Evolutionary conservation across 2,113 vertebrate genomes (phyloP).

Genomic region (Rousettus leschenaultii): DNA sequence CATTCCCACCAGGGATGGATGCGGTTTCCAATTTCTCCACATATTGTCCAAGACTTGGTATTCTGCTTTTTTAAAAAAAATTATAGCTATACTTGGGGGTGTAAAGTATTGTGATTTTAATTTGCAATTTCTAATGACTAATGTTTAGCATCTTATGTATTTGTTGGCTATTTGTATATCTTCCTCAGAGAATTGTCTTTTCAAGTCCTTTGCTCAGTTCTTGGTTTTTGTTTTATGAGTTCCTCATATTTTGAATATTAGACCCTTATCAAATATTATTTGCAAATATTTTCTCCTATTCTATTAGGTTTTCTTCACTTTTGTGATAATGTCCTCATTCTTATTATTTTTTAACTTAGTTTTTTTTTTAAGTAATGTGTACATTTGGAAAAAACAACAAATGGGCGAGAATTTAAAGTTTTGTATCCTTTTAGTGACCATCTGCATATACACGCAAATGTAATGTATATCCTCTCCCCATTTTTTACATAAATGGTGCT

Average conservation of each 20-base stretch:
- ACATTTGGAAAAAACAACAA: background rate
- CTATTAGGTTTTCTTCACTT: conserved; percentile 27
- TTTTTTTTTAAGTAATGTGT: background rate
- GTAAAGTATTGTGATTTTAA: background rate
- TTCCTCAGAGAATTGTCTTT: background rate
- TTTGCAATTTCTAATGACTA: background rate
- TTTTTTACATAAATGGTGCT: background rate
- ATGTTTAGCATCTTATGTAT: background rate
- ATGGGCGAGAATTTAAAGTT: background rate
- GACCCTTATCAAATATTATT: background rate
- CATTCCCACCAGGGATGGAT: background rate
- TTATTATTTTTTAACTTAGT: background rate
- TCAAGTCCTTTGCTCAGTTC: background rate
- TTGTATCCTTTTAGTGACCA: background rate
- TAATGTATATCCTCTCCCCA: background rate
- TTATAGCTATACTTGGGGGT: background rate
- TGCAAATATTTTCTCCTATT: background rate
- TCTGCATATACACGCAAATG: background rate
- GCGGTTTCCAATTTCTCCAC: background rate
- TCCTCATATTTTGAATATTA: background rate
- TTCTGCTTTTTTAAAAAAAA: background rate
- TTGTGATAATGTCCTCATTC: background rate
- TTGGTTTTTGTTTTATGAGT: background rate
- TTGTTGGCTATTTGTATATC: background rate
- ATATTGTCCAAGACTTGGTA: background rate